Evolutionary conservation across 1,140 invertebrate species (phyloP), one percentile per base, ranked within the genome.

Genomic region (Papilio glaucus): DNA sequence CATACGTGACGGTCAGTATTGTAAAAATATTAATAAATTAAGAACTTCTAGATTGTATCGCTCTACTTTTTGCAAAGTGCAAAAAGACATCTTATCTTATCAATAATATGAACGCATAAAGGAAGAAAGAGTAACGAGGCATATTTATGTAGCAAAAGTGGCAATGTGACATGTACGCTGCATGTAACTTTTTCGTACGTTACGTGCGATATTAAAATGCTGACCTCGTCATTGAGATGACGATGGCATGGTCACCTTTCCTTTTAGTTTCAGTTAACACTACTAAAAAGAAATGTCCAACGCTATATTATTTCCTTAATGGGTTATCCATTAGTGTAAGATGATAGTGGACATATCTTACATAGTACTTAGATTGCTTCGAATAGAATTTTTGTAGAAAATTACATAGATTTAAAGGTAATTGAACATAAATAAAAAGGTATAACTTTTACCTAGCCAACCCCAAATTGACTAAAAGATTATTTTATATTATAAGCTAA

Each of bases 271-370:
- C 45, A 53, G 42, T 49, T 7, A 15, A 42, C 9, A 10, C 49
- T 12, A 24, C 12, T 53, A 18, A 26, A 53, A 53, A 53, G 49
- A 24, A 45, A 7, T 45, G 15, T 45, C 42, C 7, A 45, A n/a
- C 42, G 42, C n/a, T 18, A 45, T 45, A 45, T 45, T 45, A 45
- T 45, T 45, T 45, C 39, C 42, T 45, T 45, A 45, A 45, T 45
- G 42, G 42, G 42, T 15, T n/a, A 18, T 4, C 42, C 42, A 45
- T 45, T 45, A 45, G 42, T 45, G 42, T 45, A 45, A 45, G 15
- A 45, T 18, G 42, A 45, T 45, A n/a, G n/a, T 18, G 42, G 15
- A 6, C 13, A 15, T 45, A n/a, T 45, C 42, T 15, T 45, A 45
- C 12, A 6, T 6, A 33, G 2, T 33, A 33, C 6, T 33, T 33